phyloP scores from a whole-genome alignment of 2,797 vertebrate genomes.

The Pangasius djambal region DNA sequence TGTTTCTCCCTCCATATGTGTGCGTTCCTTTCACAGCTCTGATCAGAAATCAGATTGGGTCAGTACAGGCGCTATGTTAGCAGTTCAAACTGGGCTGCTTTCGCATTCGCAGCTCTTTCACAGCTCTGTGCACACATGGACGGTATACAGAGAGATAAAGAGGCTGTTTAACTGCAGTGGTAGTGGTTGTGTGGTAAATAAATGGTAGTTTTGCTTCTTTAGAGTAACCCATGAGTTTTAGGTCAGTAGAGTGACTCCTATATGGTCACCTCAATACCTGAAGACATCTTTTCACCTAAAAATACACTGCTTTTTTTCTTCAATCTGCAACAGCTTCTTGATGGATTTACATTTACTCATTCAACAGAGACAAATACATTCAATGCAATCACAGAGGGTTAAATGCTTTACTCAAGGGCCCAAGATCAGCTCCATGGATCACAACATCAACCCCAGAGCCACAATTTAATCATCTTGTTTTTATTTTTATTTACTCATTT shows the following conservation, averaged over 20 bases:
- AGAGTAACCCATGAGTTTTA: constrained; percentile 39
- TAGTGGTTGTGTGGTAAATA: not conserved
- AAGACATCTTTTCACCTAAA: constrained; percentile 32
- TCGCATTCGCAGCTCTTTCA: constrained; percentile 32
- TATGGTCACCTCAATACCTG: not conserved
- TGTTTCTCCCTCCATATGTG: constrained; percentile 36
- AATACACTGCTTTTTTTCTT: constrained; percentile 60
- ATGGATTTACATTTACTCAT: not conserved
- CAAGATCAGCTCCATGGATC: not conserved
- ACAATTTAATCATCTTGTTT: constrained; percentile 60
- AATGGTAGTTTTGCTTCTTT: constrained; percentile 16
- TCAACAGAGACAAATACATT: not conserved
- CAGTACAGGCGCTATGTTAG: constrained; percentile 26
- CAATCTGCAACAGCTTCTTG: constrained; percentile 49
- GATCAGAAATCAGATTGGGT: constrained; percentile 43
- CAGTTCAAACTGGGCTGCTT: constrained; percentile 37
- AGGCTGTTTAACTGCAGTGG: constrained; percentile 21
- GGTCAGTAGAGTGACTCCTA: constrained; percentile 27
- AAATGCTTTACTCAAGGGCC: not conserved
- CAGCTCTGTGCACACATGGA: constrained; percentile 32
- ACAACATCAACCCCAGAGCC: constrained; percentile 61
- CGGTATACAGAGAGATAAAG: constrained; percentile 25
- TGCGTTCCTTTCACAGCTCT: constrained; percentile 38
- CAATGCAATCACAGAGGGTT: not conserved
- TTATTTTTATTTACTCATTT: constrained; percentile 9